Conservation (phyloP, 2,797 vertebrate species). For the Triplophysa bombifrons region DNA sequence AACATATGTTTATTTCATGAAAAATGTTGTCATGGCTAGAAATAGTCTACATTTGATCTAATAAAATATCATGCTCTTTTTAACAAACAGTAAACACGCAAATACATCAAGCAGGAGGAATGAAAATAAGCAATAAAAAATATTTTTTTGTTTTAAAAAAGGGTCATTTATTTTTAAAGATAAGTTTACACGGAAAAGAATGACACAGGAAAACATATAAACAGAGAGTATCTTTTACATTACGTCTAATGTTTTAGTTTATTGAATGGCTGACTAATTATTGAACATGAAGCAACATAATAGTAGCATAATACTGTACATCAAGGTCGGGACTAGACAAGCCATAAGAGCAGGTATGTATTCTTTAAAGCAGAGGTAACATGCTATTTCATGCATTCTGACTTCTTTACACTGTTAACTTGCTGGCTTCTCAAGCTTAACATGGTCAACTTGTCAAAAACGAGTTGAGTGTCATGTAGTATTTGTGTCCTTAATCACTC, state of each 20-base stretch:
- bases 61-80: conserved; percentile 55
- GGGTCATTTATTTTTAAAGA: conserved; percentile 19
- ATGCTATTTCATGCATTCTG: too few relatives aligned
- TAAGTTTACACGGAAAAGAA: conserved; percentile 9
- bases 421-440: too few relatives aligned
- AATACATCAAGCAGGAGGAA: conserved; percentile 32
- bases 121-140: conserved; percentile 7
- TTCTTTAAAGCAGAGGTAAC: neutral
- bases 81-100: conserved; percentile 56
- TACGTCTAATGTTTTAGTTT: neutral
- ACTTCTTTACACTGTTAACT: too few relatives aligned
- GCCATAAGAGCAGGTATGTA: neutral
- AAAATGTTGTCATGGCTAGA: conserved; percentile 55
- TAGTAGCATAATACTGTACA: neutral
- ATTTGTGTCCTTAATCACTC: too few relatives aligned
- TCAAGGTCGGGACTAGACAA: neutral
- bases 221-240: neutral
- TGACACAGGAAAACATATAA: neutral
- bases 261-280: neutral
- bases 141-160: neutral
- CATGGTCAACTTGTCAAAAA: too few relatives aligned
- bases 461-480: too few relatives aligned
- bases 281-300: conserved; percentile 18
- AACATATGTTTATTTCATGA: conserved; percentile 45
- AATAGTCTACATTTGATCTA: conserved; percentile 62